Evolutionary conservation across 1,140 invertebrate species (phyloP), one percentile per base, ranked within the genome.

Genomic region (Macrostomum lignano): DNA sequence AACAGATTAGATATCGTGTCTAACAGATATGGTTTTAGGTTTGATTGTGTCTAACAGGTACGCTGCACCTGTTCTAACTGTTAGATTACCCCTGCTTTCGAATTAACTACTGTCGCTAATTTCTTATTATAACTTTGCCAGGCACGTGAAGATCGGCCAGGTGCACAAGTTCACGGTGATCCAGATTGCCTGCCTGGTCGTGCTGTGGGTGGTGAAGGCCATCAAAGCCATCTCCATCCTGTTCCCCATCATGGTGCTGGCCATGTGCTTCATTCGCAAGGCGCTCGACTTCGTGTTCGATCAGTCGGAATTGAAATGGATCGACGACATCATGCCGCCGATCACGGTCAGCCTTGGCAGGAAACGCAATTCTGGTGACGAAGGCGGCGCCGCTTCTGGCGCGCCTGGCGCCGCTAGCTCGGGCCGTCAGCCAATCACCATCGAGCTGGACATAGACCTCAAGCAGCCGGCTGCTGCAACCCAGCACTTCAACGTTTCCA

Each of bases 241-340:
- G 5, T 96, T 96, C 60, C 86, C 88, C 11, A 59, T 94, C 33
- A 94, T 96, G 88, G 73, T 96, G 43, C 74, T 96, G 10, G 79
- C 88, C 7, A 93, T 94, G 72, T 86, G 94, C 47, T 79, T 76
- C 2, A 76, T 94, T 34, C 65, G 88, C 20, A 94, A 93, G 61
- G 64, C 68, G 1, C 55, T 98, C 47, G 86, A 96, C 49, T 68
- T 74, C 31, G 49, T 88, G 7, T 96, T 94, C 48, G 76, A 76
- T 0, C 70, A 77, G 42, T 62, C 74, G 23, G 88, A 96, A 53
- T 52, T 96, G 38, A 88, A 84, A 53, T 88, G 91, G 47, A 58
- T 96, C 33, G 88, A 96, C 52, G 82, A 93, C 46, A 68, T 93
- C 7, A 84, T 96, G 74, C 88, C 86, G 10, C 13, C 17, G 9